These are phyloP conservation scores for Stenotaenia linearis DNA, from an alignment of 2,888 invertebrate species.

Conservation along the genomic window DNA sequence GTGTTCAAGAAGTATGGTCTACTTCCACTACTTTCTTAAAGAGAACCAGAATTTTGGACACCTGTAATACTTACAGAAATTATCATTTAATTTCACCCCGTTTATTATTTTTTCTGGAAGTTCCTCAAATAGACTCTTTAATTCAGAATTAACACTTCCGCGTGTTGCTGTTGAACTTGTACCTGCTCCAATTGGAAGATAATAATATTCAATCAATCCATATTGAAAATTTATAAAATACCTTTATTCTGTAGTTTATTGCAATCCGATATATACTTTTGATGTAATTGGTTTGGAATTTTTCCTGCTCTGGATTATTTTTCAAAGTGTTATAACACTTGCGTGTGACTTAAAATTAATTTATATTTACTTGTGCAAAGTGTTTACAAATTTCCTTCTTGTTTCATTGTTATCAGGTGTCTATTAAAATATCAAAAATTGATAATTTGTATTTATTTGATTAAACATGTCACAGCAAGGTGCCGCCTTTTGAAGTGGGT, in stretches of 20 bases:
- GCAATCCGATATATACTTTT: neutral
- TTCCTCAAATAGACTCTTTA: neutral
- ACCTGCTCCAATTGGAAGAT: neutral
- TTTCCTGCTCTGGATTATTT: neutral
- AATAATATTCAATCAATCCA: neutral
- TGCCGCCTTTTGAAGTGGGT: too few species aligned
- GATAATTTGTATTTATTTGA: too few species aligned
- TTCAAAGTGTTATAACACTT: too few species aligned
- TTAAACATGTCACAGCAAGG: too few species aligned
- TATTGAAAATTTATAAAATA: neutral
- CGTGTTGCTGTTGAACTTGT: neutral
- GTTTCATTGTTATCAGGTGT: too few species aligned
- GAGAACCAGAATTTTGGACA: too few species aligned
- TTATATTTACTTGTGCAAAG: too few species aligned
- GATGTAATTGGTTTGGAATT: neutral
- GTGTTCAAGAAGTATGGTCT: too few species aligned
- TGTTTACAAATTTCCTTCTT: too few species aligned
- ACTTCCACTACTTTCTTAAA: too few species aligned
- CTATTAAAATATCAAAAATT: too few species aligned
- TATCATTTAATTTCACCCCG: neutral
- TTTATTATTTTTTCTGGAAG: neutral
- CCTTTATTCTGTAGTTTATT: neutral
- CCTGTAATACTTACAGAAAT: neutral
- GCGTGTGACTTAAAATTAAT: too few species aligned
- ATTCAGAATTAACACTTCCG: neutral